Evolutionary conservation across 2,888 invertebrate genomes (phyloP).

Genomic region (Himalopsyche tibetana): DNA sequence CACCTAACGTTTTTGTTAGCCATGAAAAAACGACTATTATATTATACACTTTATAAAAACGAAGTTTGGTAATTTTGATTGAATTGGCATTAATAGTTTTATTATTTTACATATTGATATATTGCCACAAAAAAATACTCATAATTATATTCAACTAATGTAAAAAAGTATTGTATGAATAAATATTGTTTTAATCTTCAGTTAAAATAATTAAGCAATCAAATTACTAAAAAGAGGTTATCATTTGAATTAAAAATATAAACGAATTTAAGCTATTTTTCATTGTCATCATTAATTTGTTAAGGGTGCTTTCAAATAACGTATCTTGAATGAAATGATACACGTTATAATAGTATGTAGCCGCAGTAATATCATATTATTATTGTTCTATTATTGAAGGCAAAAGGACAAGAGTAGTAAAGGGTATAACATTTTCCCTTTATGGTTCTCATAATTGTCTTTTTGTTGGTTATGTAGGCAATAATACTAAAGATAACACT

Average conservation of each 20-base stretch:
- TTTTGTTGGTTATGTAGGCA: slow-evolving; percentile 23
- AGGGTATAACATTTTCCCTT: slow-evolving; percentile 16
- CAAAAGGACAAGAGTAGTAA: slow-evolving; percentile 3
- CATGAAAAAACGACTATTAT: too few relatives aligned
- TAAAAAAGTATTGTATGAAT: too few relatives aligned
- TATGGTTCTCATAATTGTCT: slow-evolving; percentile 15
- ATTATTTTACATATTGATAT: too few relatives aligned
- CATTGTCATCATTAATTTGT: background rate
- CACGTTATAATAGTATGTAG: background rate
- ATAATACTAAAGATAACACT: slow-evolving; percentile 26
- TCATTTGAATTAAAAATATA: background rate
- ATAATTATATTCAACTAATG: too few relatives aligned
- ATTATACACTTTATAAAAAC: too few relatives aligned
- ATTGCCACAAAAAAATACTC: too few relatives aligned
- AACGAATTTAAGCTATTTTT: background rate
- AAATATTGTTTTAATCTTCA: too few relatives aligned
- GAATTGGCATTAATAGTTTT: too few relatives aligned
- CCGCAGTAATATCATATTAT: background rate
- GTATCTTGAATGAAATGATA: background rate
- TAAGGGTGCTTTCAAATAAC: background rate
- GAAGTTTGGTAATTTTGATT: too few relatives aligned
- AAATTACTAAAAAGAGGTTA: too few relatives aligned
- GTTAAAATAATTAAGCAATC: too few relatives aligned
- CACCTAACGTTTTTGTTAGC: too few relatives aligned
- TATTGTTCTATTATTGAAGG: slow-evolving; percentile 1